These are phyloP conservation scores for Pseudobourletiella spinata DNA, from an alignment of 1,140 invertebrate species.

Conservation along the genomic window DNA sequence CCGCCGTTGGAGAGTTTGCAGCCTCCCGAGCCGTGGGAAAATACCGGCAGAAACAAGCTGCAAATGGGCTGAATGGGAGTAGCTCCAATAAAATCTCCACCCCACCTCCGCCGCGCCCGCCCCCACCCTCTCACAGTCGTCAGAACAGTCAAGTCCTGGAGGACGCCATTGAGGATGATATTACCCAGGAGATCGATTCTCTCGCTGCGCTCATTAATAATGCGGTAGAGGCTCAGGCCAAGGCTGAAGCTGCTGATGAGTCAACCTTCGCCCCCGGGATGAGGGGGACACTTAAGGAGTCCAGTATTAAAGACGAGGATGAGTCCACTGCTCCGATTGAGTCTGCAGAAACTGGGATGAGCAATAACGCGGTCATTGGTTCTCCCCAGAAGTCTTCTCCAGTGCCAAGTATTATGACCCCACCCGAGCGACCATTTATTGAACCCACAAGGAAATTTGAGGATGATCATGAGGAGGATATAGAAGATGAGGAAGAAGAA, in stretches of 20 bases:
- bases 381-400: not conserved
- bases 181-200: not conserved
- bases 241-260: not conserved
- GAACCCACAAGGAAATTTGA: too few species aligned
- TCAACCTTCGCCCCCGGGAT: not conserved
- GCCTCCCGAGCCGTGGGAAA: constrained; percentile 71
- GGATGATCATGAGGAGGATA: too few species aligned
- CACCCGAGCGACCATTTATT: too few species aligned
- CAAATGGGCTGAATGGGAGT: constrained; percentile 46
- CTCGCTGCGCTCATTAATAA: not conserved
- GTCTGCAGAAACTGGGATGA: not conserved
- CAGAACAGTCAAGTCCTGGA: not conserved
- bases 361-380: not conserved
- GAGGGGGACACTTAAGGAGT: not conserved
- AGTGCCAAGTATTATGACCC: too few species aligned
- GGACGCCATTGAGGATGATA: not conserved
- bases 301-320: not conserved
- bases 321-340: not conserved
- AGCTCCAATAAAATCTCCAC: constrained; percentile 29
- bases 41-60: constrained; percentile 63
- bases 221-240: not conserved
- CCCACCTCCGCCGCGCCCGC: constrained; percentile 11
- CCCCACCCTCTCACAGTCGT: constrained; percentile 31
- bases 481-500: not conserved
- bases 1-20: constrained; percentile 56